A percentile compares a stretch with the other conserved stretches of the same genome.
Evolutionary conservation across 2,797 vertebrate species (phyloP).

Genomic region (Crenuchus spilurus): DNA sequence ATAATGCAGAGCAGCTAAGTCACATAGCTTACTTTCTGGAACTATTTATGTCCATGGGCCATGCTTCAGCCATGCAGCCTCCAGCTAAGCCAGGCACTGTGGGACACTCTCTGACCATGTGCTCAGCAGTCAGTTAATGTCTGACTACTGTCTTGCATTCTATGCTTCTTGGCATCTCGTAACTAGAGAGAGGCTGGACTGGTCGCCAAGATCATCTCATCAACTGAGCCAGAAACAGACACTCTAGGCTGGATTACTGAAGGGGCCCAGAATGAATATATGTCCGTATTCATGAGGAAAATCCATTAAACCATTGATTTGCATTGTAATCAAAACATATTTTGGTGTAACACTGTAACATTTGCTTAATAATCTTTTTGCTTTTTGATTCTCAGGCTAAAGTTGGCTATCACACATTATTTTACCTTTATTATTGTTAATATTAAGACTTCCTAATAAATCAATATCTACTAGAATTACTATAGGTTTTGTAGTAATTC

Average conservation of each 20-base stretch:
- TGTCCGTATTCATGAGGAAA: background rate
- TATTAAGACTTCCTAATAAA: too few relatives aligned
- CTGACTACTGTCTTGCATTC: conserved; percentile 37
- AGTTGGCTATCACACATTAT: too few relatives aligned
- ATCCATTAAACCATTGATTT: background rate
- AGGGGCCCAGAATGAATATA: background rate
- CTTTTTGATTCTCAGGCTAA: too few relatives aligned
- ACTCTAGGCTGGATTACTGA: conserved; percentile 6
- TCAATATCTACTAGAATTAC: too few relatives aligned
- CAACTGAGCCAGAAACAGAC: background rate
- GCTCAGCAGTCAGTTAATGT: conserved; percentile 30
- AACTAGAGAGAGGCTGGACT: conserved; percentile 1
- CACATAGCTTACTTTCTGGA: conserved; percentile 11
- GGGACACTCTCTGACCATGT: background rate
- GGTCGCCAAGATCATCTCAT: conserved; percentile 34
- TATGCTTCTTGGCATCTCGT: conserved; percentile 18
- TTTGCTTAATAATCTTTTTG: too few relatives aligned
- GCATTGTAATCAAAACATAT: too few relatives aligned
- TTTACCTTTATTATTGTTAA: too few relatives aligned
- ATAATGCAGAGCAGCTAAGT: background rate
- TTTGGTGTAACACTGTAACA: too few relatives aligned
- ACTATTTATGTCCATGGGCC: background rate
- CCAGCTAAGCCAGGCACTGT: background rate
- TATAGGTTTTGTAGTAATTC: too few relatives aligned
- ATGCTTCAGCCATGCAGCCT: conserved; percentile 1